Evolutionary conservation across 2,888 invertebrate genomes (phyloP), one percentile per base, ranked within the genome.

Genomic region (Calephelis perditalis): DNA sequence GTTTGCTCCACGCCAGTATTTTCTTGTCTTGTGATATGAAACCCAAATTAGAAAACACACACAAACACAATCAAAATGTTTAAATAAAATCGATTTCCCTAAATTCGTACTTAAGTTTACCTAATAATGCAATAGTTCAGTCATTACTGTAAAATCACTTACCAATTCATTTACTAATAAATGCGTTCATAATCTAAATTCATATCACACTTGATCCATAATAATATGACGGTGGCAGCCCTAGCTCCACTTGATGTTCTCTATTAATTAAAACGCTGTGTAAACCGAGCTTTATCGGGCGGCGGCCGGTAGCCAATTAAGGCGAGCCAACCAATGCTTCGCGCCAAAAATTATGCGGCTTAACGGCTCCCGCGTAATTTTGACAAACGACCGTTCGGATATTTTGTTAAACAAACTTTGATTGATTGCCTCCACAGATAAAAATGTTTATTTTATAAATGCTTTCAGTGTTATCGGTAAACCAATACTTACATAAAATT

Each of bases 251-350:
- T 74, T 74, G 78, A 72, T 84, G 84, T 84, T 81, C 85, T 85
- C 87, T 86, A 88, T 89, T 89, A 89, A 90, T 90, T 88, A 89
- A 87, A 86, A 78, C 82, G 77, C 80, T 83, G 85, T 87, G 89
- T 88, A 90, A 88, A 88, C 86, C 84, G 78, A 85, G 84, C 85
- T 85, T 86, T 88, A 87, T 87, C 84, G 81, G 78, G 67, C 68
- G 71, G 71, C 73, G 71, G 52, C 52, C 70, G 79, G 82, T 82
- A 83, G 78, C 85, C 85, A 86, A 86, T 86, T 86, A 86, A 82
- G 77, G 76, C 71, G 73, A 71, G 74, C 66, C 78, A 76, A 76
- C 71, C 70, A 68, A 65, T 75, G 75, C 76, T 54, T 46, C 78
- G 81, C 84, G 82, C 85, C 86, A 89, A 89, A 89, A 89, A 89